Evolutionary conservation across 1,140 invertebrate genomes (phyloP).

Genomic region (Holcopasites calliopsidis): DNA sequence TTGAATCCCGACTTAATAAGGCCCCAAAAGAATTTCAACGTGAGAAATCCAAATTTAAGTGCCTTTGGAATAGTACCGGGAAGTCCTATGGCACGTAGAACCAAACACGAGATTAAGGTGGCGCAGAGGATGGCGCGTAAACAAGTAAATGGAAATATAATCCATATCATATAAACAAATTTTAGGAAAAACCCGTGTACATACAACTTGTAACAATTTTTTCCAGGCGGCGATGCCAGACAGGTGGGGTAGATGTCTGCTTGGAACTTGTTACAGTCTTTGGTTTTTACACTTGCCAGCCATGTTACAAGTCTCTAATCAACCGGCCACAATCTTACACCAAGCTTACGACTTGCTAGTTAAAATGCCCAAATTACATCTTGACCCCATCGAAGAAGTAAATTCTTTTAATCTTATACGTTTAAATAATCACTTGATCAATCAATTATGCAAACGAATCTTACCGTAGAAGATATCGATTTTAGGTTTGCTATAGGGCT

Average conservation of each 20-base stretch:
- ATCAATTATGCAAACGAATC: conserved; percentile 18
- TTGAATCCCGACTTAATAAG: conserved; percentile 82
- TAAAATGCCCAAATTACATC: conserved; percentile 87
- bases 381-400: conserved; percentile 95
- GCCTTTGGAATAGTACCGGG: conserved; percentile 83
- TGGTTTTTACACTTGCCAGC: conserved; percentile 95
- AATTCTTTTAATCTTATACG: conserved; percentile 25
- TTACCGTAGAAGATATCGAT: conserved; percentile 13
- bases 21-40: conserved; percentile 73
- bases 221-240: conserved; percentile 83
- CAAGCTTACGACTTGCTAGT: conserved; percentile 93
- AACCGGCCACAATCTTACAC: conserved; percentile 88
- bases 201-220: not conserved
- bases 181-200: not conserved
- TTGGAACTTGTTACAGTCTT: conserved; percentile 94
- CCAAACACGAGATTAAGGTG: conserved; percentile 96
- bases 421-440: not conserved
- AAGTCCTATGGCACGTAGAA: conserved; percentile 94
- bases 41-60: conserved; percentile 74
- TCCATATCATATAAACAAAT: not conserved
- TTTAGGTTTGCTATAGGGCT: conserved; percentile 95
- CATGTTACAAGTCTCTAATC: conserved; percentile 80
- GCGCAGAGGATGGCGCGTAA: conserved; percentile 93
- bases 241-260: conserved; percentile 94
- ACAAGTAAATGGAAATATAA: conserved; percentile 79